Percentiles rank a stretch among this genome's conserved stretches.
Conservation (phyloP, 2,797 vertebrate genomes). For the Enteromius afrohamiltoni region DNA sequence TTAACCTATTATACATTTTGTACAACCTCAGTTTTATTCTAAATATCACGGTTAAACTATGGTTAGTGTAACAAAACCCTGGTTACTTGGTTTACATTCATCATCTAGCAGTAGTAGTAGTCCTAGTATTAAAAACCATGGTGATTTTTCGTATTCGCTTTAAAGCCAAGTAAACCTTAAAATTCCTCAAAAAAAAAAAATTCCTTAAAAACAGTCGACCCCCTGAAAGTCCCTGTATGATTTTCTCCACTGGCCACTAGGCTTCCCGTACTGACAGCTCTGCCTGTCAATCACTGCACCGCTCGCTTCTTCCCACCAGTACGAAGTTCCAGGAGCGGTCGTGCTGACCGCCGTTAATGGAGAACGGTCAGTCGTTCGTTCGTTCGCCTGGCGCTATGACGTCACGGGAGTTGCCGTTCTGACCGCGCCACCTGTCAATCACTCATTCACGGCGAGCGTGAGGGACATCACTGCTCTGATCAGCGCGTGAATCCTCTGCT, state of each 20-base stretch:
- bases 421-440: conserved; percentile 3
- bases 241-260: neutral
- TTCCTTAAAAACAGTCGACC: neutral
- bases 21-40: no score
- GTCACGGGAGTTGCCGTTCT: neutral
- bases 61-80: neutral
- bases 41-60: neutral
- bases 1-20: no score
- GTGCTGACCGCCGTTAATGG: neutral
- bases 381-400: neutral
- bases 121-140: neutral
- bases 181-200: neutral
- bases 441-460: neutral
- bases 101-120: no score
- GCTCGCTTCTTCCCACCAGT: neutral
- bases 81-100: no score
- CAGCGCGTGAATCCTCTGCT: neutral
- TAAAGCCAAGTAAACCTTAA: neutral
- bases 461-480: neutral
- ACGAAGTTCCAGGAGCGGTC: neutral
- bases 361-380: conserved; percentile 13
- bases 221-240: neutral
- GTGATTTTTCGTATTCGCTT: neutral
- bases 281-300: neutral
- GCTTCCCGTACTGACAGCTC: neutral